Evolutionary conservation across 2,888 invertebrate genomes (phyloP), one percentile per base, ranked within the genome.

Genomic region (Brassicogethes aeneus): DNA sequence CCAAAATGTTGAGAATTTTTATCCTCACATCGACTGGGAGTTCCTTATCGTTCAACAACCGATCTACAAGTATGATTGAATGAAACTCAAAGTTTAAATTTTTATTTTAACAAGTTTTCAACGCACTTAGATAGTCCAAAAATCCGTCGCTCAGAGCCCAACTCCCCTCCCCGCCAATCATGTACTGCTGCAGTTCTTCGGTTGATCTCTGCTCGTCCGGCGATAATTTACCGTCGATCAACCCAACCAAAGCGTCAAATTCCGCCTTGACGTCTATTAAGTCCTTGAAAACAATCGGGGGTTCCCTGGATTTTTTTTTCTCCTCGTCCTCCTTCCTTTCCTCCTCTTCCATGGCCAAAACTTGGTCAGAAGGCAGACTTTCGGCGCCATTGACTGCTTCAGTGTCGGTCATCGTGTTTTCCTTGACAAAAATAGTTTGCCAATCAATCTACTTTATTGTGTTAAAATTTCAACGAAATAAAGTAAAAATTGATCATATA

Each of bases 141-240:
- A 92, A 93, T 54, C 85, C 84, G 57, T 92, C 92, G 7, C 91
- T 87, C 15, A 93, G 74, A 41, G 90, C 89, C 93, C 93, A 93
- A 57, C 89, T 88, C 42, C 92, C 93, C 62, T 92, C 91, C 54
- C 88, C 86, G 52, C 85, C 85, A 53, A 91, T 73, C 65, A 92
- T 78, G 69, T 92, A 93, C 67, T 89, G 88, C 61, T 85, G 81
- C 54, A 93, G 70, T 70, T 93, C 92, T 55, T 83, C 82, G 61
- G 91, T 70, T 52, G 82, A 84, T 54, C 75, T 74, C 60, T 77
- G 76, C 63, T 92, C 91, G 45, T 86, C 87, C 8, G 79, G 75
- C 38, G 75, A 74, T 47, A 92, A 71, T 64, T 81, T 78, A 17
- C 80, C 82, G 44, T 82, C 82, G 40, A 89, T 72, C 36, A 82